Evolutionary conservation across 2,113 vertebrate genomes (phyloP).

Genomic region (Mola mola): DNA sequence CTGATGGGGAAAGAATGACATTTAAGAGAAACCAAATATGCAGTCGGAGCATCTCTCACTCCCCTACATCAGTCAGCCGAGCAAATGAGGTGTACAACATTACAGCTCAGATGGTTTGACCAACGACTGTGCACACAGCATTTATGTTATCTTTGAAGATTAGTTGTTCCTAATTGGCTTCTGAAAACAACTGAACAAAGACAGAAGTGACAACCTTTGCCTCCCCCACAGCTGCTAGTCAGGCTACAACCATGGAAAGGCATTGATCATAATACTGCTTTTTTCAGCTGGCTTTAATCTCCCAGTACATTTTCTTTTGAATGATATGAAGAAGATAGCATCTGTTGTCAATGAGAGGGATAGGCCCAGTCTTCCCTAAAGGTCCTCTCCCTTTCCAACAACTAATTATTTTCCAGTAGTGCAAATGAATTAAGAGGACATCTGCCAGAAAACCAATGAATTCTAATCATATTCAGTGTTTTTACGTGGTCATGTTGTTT

Average conservation of each 20-base stretch:
- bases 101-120: neutral
- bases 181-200: neutral
- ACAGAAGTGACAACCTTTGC: too few relatives aligned
- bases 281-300: constrained; percentile 1
- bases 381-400: constrained; percentile 5
- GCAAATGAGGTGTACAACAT: constrained; percentile 18
- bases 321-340: neutral
- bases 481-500: constrained; percentile 63
- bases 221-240: neutral
- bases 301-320: constrained; percentile 15
- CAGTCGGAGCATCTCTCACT: constrained; percentile 39
- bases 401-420: constrained; percentile 58
- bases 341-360: neutral
- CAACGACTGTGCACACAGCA: neutral
- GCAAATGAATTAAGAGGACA: constrained; percentile 43
- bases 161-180: neutral
- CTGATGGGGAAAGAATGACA: constrained; percentile 52
- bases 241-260: neutral
- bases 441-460: constrained; percentile 34
- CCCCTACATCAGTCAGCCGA: constrained; percentile 25
- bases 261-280: neutral
- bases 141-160: neutral
- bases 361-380: constrained; percentile 38
- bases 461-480: constrained; percentile 53
- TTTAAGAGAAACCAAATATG: constrained; percentile 50